Percentiles rank a stretch among this genome's conserved stretches.
Conservation (phyloP, 2,113 vertebrate species). For the Lipophrys pholis region DNA sequence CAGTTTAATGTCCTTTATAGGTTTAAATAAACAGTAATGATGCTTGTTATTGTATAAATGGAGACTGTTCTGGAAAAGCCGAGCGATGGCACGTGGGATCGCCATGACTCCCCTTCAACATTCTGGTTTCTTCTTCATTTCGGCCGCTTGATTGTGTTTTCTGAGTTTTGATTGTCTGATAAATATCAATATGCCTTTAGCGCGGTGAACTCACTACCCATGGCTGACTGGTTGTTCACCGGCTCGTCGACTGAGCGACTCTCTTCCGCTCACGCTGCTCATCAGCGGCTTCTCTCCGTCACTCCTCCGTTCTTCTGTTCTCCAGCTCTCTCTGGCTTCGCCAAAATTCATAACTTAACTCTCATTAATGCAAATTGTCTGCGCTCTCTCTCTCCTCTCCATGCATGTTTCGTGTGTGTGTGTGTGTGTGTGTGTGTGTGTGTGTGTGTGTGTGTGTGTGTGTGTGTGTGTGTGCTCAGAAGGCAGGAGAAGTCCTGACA, state of each 20-base stretch:
- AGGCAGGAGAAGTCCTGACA: conserved; percentile 47
- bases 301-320: background rate
- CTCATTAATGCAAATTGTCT: conserved; percentile 48
- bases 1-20: too few relatives aligned
- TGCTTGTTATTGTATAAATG: too few relatives aligned
- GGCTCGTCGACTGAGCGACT: conserved; percentile 28
- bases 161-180: conserved; percentile 27
- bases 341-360: conserved; percentile 39
- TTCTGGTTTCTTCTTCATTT: background rate
- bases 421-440: conserved; percentile 10
- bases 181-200: conserved; percentile 36
- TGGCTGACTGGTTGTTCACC: conserved; percentile 32
- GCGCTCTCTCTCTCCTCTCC: conserved; percentile 13
- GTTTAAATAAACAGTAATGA: too few relatives aligned
- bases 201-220: conserved; percentile 16
- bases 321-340: conserved; percentile 18
- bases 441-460: conserved; percentile 3
- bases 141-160: conserved; percentile 24
- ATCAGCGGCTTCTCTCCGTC: conserved; percentile 31
- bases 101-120: background rate
- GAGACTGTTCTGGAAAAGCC: too few relatives aligned
- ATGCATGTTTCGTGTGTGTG: conserved; percentile 1
- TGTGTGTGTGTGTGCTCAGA: background rate
- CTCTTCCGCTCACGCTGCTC: too few relatives aligned
- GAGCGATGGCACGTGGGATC: too few relatives aligned